These are phyloP conservation scores for Hyposmocoma kahamanoa DNA, from an alignment of 1,140 invertebrate genomes.

Conservation along the genomic window DNA sequence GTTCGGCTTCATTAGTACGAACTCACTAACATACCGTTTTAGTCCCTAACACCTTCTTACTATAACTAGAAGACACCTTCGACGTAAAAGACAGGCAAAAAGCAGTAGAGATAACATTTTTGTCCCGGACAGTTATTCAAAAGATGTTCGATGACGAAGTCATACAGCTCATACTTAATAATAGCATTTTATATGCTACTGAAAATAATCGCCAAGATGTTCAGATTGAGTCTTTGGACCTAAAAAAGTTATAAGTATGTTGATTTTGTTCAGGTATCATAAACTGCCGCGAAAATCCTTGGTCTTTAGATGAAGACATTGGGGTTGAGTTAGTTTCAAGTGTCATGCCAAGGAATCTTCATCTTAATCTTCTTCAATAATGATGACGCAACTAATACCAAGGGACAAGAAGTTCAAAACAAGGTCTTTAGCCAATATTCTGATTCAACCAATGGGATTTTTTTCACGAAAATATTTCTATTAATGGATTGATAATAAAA, in stretches of 20 bases:
- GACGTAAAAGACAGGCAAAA: no score
- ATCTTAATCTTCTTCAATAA: slow-evolving; percentile 25
- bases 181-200: slow-evolving; percentile 27
- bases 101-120: no score
- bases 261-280: slow-evolving; percentile 41
- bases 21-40: no score
- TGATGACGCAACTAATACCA: background rate
- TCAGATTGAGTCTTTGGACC: slow-evolving; percentile 23
- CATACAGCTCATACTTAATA: slow-evolving; percentile 20
- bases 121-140: slow-evolving; percentile 28
- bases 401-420: slow-evolving; percentile 26
- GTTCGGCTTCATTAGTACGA: no score
- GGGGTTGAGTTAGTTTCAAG: slow-evolving; percentile 26
- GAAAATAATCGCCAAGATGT: slow-evolving; percentile 37
- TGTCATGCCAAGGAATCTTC: slow-evolving; percentile 33
- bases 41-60: no score
- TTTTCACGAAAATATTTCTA: slow-evolving; percentile 28
- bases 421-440: slow-evolving; percentile 19
- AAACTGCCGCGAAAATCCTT: slow-evolving; percentile 30
- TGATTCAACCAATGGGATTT: slow-evolving; percentile 24
- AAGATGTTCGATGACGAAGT: slow-evolving; percentile 29
- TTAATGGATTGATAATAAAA: slow-evolving; percentile 48
- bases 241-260: slow-evolving; percentile 36
- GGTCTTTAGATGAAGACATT: slow-evolving; percentile 37
- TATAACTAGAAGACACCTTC: no score